Conservation (phyloP, 2,113 vertebrate genomes). For the Notechis scutatus region DNA sequence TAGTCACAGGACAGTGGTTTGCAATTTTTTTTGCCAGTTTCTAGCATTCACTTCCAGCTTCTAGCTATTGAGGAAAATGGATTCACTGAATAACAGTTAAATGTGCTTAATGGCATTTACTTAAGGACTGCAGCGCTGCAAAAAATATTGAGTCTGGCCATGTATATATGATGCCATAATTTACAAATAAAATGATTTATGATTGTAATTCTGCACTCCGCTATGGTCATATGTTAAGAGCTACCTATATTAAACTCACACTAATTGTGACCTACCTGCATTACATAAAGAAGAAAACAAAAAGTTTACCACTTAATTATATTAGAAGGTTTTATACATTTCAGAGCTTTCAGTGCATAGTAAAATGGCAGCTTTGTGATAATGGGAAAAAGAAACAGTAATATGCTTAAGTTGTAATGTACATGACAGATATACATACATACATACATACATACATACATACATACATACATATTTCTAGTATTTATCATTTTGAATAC, state of each 20-base stretch:
- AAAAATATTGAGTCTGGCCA: neutral
- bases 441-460: neutral
- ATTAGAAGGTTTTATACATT: neutral
- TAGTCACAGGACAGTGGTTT: neutral
- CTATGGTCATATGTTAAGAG: neutral
- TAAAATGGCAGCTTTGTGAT: conserved; percentile 30
- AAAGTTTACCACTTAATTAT: neutral
- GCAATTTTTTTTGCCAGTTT: neutral
- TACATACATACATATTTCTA: neutral
- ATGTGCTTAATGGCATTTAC: neutral
- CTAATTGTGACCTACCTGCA: neutral
- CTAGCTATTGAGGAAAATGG: neutral
- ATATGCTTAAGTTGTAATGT: conserved; percentile 53
- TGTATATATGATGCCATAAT: neutral
- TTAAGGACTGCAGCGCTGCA: neutral
- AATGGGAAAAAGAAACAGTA: conserved; percentile 25
- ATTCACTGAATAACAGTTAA: neutral
- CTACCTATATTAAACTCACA: neutral
- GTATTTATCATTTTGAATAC: conserved; percentile 36
- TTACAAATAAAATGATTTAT: neutral
- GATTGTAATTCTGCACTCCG: neutral
- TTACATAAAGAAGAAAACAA: neutral
- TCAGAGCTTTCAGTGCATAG: neutral
- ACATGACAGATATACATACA: conserved; percentile 41
- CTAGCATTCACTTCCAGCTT: neutral